Percentiles rank a stretch among this genome's conserved stretches.
Evolutionary conservation across 2,113 vertebrate genomes (phyloP).

Genomic region (Esox niger): DNA sequence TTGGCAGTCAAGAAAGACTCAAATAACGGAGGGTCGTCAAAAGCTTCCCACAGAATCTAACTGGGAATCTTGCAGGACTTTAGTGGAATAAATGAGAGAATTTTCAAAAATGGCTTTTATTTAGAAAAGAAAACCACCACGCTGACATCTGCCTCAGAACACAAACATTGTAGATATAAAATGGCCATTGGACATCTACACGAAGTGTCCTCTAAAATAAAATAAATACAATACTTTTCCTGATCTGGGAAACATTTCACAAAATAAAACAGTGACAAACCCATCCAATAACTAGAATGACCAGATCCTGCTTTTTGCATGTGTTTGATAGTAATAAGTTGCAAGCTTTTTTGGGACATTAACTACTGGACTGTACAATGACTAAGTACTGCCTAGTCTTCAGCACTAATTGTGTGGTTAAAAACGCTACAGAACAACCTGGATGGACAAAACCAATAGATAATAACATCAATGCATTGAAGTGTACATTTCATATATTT

Average conservation of each 20-base stretch:
- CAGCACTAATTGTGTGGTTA: neutral
- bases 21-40: neutral
- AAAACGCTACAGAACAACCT: conserved; percentile 3
- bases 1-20: too few species aligned
- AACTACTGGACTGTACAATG: neutral
- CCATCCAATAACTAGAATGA: conserved; percentile 23
- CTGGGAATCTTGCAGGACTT: neutral
- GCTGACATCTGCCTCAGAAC: conserved; percentile 55
- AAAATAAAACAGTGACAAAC: conserved; percentile 20
- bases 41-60: neutral
- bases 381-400: neutral
- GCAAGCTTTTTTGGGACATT: neutral
- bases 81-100: conserved; percentile 46
- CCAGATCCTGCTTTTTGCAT: conserved; percentile 18
- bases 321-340: neutral
- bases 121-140: conserved; percentile 57
- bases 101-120: conserved; percentile 76
- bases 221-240: conserved; percentile 48
- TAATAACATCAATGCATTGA: neutral
- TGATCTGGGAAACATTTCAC: conserved; percentile 2
- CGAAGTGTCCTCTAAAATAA: conserved; percentile 41
- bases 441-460: neutral
- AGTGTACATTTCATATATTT: neutral
- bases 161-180: conserved; percentile 54
- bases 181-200: conserved; percentile 43